phyloP scores from a whole-genome alignment of 2,797 vertebrate species.

The Cynodonichthys magdalenae region DNA sequence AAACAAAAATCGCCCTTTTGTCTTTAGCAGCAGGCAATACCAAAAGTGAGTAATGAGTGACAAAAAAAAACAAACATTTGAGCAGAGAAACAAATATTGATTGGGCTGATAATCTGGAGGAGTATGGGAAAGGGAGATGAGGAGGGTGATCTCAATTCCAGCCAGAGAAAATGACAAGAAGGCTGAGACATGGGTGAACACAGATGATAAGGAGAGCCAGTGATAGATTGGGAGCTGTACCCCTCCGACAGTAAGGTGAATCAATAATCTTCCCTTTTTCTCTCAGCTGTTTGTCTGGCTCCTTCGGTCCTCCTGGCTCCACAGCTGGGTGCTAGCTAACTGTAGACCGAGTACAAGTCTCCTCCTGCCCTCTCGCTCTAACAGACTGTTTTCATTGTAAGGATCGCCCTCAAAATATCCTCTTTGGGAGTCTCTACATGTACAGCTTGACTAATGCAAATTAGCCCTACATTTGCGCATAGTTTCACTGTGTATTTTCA shows the following conservation, averaged over 20 bases:
- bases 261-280: slow-evolving; percentile 51
- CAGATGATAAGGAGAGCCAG: slow-evolving; percentile 46
- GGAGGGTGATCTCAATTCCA: slow-evolving; percentile 32
- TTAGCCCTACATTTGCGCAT: background rate
- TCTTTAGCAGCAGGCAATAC: background rate
- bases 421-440: slow-evolving; percentile 32
- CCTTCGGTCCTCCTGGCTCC: slow-evolving; percentile 20
- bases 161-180: slow-evolving; percentile 36
- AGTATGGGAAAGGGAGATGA: slow-evolving; percentile 16
- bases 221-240: slow-evolving; percentile 53
- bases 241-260: slow-evolving; percentile 53
- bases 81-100: slow-evolving; percentile 33
- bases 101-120: slow-evolving; percentile 19
- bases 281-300: slow-evolving; percentile 38
- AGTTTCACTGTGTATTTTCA: slow-evolving; percentile 11
- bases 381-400: slow-evolving; percentile 33
- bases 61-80: slow-evolving; percentile 6
- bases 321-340: slow-evolving; percentile 59
- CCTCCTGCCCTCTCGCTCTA: slow-evolving; percentile 29
- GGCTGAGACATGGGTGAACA: slow-evolving; percentile 36
- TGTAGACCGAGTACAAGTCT: slow-evolving; percentile 31
- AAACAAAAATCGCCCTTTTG: too few relatives aligned
- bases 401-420: slow-evolving; percentile 47
- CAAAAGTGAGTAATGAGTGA: background rate
- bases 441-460: slow-evolving; percentile 25